A percentile compares a stretch with the other conserved stretches of the same genome.
Evolutionary conservation across 2,888 invertebrate species (phyloP).

Genomic region (Microctonus aethiopoides): DNA sequence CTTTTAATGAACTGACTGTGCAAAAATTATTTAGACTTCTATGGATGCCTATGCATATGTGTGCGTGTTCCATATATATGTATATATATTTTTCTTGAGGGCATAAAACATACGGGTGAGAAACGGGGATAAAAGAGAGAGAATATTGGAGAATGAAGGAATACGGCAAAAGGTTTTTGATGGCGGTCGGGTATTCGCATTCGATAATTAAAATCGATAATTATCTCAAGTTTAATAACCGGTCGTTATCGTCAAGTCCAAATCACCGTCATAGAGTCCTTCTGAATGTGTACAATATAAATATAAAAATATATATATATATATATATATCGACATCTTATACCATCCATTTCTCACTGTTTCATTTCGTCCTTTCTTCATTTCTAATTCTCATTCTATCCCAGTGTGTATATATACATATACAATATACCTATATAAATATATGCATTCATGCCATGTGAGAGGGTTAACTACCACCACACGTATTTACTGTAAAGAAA

Average conservation of each 20-base stretch:
- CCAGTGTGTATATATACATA: neutral
- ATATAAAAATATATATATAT: neutral
- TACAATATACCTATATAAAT: too few relatives aligned
- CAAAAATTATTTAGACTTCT: slow-evolving; percentile 24
- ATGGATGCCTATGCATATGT: neutral
- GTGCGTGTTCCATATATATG: neutral
- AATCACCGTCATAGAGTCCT: slow-evolving; percentile 21
- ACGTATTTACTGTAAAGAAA: slow-evolving; percentile 31
- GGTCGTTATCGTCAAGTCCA: slow-evolving; percentile 62
- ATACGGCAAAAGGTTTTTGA: slow-evolving; percentile 13
- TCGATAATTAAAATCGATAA: slow-evolving; percentile 65
- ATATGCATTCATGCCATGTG: neutral
- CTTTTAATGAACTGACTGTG: slow-evolving; percentile 27
- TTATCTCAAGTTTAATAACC: slow-evolving; percentile 62
- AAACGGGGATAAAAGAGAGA: slow-evolving; percentile 2
- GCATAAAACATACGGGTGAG: slow-evolving; percentile 22
- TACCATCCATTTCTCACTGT: slow-evolving; percentile 1
- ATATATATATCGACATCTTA: neutral
- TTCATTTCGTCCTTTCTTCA: neutral
- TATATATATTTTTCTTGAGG: slow-evolving; percentile 15
- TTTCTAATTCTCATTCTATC: neutral
- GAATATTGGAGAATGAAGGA: neutral
- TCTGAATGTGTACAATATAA: neutral
- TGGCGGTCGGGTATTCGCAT: slow-evolving; percentile 28
- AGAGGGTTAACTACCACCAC: slow-evolving; percentile 10